Evolutionary conservation across 2,797 vertebrate species (phyloP), one percentile per base, ranked within the genome.

Genomic region (Acanthornis magna): DNA sequence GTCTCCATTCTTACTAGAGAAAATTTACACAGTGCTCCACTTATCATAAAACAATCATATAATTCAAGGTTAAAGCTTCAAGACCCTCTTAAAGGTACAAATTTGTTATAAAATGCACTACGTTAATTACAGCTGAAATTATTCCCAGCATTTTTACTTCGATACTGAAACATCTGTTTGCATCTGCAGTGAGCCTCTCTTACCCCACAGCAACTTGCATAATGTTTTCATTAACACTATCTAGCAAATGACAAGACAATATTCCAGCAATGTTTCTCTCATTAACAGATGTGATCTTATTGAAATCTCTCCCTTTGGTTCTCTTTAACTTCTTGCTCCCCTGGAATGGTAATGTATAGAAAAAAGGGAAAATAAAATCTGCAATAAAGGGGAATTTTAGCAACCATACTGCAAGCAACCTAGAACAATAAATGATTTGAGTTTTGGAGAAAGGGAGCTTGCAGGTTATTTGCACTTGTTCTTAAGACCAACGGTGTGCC

Each of bases 61-160:
- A 92, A 94, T 92, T 95, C 96, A 97, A 97, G 95, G 95, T 95
- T 96, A 95, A 82, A 93, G 68, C 65, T 96, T 82, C 66, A 78
- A 97, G 90, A 75, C 53, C 74, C 87, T 78, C 93, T 95, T 96
- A 91, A 96, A 97, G 62, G 80, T 94, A 95, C 76, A 96, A 95
- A 95, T 94, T 95, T 94, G 19, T 72, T 96, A 85, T 77, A 97
- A 90, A 85, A 91, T 95, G 79, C 96, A 67, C 54, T 95, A 27
- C 6, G 32, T 94, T 97, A 97, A 97, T 97, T 97, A 97, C 83
- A 96, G 89, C 92, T 97, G 93, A 97, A 98, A 97, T 97, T 93
- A 97, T 93, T 96, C 91, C 95, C 92, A 93, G 71, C 48, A 66
- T 89, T 95, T 95, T 94, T 80, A 58, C 60, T 86, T 96, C 85